phyloP scores from a whole-genome alignment of 1,140 invertebrate species.

The Acyrthosiphon pisum region DNA sequence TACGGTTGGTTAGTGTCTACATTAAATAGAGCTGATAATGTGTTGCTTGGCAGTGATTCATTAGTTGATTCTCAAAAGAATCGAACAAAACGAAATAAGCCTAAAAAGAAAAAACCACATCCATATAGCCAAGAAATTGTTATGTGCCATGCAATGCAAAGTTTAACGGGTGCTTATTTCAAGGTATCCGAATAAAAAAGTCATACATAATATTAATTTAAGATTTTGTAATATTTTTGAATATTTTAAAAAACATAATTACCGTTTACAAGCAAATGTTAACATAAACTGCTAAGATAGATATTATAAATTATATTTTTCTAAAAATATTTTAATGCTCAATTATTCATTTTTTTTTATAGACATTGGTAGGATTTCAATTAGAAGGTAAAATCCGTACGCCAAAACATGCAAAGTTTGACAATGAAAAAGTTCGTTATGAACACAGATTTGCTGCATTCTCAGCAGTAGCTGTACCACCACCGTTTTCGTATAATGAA shows the following conservation, averaged over 20 bases:
- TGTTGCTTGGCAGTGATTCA: conserved; percentile 81
- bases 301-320: not conserved
- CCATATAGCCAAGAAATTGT: conserved; percentile 84
- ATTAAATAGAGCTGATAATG: conserved; percentile 83
- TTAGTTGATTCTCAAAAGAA: conserved; percentile 61
- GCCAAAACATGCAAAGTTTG: conserved; percentile 85
- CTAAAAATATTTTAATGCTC: not conserved
- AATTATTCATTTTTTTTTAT: conserved; percentile 59
- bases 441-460: conserved; percentile 93
- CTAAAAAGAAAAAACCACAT: conserved; percentile 75
- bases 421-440: conserved; percentile 92
- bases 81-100: conserved; percentile 65
- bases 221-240: too few species aligned
- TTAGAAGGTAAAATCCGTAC: conserved; percentile 73
- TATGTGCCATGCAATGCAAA: conserved; percentile 88
- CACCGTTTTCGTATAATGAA: conserved; percentile 86
- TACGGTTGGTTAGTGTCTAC: conserved; percentile 93
- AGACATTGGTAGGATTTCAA: conserved; percentile 78
- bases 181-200: conserved; percentile 71
- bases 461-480: conserved; percentile 83
- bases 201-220: too few species aligned
- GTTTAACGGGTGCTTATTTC: conserved; percentile 94
- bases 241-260: not conserved
- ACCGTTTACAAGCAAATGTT: not conserved
- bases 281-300: not conserved